Evolutionary conservation across 2,797 vertebrate species (phyloP).

Genomic region (Chelidonichthys spinosus): DNA sequence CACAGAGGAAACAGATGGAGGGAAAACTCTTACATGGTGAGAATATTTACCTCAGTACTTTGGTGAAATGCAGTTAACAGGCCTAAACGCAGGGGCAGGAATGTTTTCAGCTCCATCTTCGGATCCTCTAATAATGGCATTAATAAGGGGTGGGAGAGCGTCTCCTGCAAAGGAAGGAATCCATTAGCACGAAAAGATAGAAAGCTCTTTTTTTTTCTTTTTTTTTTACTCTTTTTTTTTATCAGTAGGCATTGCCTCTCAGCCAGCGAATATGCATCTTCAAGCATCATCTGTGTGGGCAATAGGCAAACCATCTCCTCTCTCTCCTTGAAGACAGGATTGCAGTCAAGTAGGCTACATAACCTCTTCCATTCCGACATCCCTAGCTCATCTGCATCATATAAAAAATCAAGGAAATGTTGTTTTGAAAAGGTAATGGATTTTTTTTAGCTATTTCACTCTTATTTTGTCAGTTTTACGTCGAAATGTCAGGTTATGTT

Average conservation of each 20-base stretch:
- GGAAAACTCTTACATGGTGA: conserved; percentile 67
- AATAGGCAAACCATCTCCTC: conserved; percentile 85
- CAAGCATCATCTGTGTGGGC: conserved; percentile 85
- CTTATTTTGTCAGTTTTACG: conserved; percentile 31
- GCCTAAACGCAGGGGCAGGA: conserved; percentile 85
- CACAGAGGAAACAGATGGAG: conserved; percentile 63
- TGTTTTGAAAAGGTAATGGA: conserved; percentile 73
- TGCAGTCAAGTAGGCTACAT: conserved; percentile 74
- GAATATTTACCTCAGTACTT: conserved; percentile 88
- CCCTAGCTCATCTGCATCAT: conserved; percentile 62
- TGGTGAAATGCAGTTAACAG: conserved; percentile 85
- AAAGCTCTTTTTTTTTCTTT: conserved; percentile 71
- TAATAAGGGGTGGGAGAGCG: conserved; percentile 78
- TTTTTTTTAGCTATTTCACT: conserved; percentile 73
- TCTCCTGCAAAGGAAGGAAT: conserved; percentile 85
- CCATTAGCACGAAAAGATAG: conserved; percentile 77
- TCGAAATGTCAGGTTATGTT: conserved; percentile 23
- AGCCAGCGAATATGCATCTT: conserved; percentile 82
- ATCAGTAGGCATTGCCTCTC: conserved; percentile 73
- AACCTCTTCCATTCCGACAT: conserved; percentile 75
- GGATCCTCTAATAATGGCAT: conserved; percentile 83
- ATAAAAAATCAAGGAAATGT: conserved; percentile 70
- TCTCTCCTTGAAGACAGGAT: conserved; percentile 84
- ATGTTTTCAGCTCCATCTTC: conserved; percentile 86
- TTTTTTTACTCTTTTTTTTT: conserved; percentile 64